Percentiles rank a stretch among this genome's conserved stretches.
Evolutionary conservation across 2,113 vertebrate genomes (phyloP).

Genomic region (Tinamus guttatus): DNA sequence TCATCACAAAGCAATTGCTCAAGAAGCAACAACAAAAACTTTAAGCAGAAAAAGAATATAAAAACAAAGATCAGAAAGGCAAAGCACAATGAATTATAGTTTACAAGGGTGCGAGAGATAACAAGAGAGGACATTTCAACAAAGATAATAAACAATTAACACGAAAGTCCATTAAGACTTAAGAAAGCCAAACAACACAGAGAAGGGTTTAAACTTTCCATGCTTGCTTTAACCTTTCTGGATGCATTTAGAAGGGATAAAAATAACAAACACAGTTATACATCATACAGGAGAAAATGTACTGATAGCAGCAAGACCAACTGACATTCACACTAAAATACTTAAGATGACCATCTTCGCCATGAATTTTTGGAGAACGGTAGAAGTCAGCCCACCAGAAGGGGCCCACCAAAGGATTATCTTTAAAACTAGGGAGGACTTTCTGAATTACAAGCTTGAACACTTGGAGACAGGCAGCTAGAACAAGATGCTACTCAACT

Average conservation of each 20-base stretch:
- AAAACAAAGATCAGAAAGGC: background rate
- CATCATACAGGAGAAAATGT: background rate
- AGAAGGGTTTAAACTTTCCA: background rate
- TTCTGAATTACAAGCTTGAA: background rate
- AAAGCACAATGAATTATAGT: background rate
- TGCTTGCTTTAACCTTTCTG: background rate
- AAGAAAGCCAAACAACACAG: background rate
- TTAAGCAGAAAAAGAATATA: background rate
- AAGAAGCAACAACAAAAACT: background rate
- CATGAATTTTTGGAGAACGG: background rate
- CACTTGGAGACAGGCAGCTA: background rate
- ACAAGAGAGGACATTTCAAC: background rate
- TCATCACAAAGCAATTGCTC: background rate
- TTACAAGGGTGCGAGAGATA: background rate
- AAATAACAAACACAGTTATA: background rate
- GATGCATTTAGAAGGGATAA: background rate
- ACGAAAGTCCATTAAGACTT: background rate
- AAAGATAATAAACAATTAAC: background rate
- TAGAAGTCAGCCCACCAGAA: background rate
- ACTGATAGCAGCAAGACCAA: background rate
- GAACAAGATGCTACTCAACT: background rate
- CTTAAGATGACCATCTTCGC: background rate
- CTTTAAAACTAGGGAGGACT: background rate
- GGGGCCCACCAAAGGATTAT: background rate
- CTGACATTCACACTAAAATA: background rate